Percentiles rank a stretch among this genome's conserved stretches.
Conservation (phyloP, 2,797 vertebrate species). For the Bovichtus variegatus region DNA sequence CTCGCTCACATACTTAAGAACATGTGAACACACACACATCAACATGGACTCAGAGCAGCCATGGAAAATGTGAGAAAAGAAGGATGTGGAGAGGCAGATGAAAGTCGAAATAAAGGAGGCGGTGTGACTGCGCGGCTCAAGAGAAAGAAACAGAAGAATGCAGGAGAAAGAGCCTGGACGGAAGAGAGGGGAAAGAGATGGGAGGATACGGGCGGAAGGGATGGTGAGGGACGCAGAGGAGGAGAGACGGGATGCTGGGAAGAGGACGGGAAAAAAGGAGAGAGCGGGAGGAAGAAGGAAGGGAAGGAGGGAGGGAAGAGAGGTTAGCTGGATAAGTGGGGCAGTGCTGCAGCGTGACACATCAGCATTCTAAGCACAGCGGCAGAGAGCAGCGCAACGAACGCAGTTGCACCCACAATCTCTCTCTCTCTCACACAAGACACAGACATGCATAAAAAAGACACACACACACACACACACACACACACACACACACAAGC, state of each 20-base stretch:
- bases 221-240: neutral
- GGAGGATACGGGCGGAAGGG: conserved; percentile 1
- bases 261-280: conserved; percentile 38
- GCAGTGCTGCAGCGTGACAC: conserved; percentile 88
- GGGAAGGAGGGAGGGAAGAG: conserved; percentile 56
- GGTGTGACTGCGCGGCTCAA: conserved; percentile 6
- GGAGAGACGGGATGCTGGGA: conserved; percentile 8
- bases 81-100: neutral
- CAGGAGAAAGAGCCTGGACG: neutral
- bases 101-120: conserved; percentile 24
- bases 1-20: neutral
- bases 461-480: conserved; percentile 13
- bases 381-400: conserved; percentile 74
- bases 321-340: conserved; percentile 87
- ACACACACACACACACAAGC: conserved; percentile 14
- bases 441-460: conserved; percentile 22
- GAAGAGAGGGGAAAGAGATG: conserved; percentile 20
- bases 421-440: conserved; percentile 28
- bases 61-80: conserved; percentile 20
- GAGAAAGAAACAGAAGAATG: conserved; percentile 10
- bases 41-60: conserved; percentile 8
- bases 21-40: neutral
- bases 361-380: conserved; percentile 88
- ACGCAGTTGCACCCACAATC: conserved; percentile 66
- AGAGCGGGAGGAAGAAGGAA: conserved; percentile 15